Evolutionary conservation across 2,113 vertebrate genomes (phyloP).

Genomic region (Puffinus mauretanicus): DNA sequence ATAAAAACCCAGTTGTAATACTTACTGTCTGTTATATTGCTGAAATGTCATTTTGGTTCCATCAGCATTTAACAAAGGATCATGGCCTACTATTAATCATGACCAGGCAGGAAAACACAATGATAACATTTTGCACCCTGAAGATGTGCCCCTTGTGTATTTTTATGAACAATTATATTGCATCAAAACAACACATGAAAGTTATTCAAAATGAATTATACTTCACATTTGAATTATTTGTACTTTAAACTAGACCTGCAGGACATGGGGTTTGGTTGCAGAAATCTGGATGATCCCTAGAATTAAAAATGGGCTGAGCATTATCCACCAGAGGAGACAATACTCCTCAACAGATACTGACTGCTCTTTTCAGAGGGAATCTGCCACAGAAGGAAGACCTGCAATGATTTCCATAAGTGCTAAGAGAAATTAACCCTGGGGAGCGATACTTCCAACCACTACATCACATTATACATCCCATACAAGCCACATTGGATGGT

Average conservation of each 20-base stretch:
- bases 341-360: not conserved
- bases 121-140: not conserved
- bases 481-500: not conserved
- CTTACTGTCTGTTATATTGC: not conserved
- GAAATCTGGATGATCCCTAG: not conserved
- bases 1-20: not conserved
- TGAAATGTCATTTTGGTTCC: not conserved
- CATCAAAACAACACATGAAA: not conserved
- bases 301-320: not conserved
- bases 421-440: not conserved
- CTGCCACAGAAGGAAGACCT: not conserved
- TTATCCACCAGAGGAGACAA: not conserved
- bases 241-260: not conserved
- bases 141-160: not conserved
- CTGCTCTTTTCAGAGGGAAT: not conserved
- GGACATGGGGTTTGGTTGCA: not conserved
- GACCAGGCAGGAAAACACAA: not conserved
- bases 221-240: not conserved
- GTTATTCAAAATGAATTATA: not conserved
- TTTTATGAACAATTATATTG: not conserved
- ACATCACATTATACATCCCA: not conserved
- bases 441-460: not conserved
- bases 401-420: not conserved
- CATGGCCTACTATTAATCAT: not conserved
- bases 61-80: not conserved